Conservation (phyloP, 2,113 vertebrate genomes). For the Carettochelys insculpta region DNA sequence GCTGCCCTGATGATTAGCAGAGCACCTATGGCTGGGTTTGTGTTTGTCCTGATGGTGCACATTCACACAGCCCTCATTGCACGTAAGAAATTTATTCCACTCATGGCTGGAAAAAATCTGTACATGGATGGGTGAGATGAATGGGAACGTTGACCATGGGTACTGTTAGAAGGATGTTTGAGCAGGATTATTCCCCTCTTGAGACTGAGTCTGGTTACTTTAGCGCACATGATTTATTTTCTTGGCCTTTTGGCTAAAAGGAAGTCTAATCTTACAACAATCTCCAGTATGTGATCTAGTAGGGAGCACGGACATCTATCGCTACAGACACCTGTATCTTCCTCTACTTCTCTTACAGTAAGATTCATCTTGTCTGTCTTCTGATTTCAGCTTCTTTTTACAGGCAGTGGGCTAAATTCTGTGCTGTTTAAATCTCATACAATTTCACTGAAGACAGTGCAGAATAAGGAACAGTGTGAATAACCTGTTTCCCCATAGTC, state of each 20-base stretch:
- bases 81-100: no score
- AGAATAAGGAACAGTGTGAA: neutral
- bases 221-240: neutral
- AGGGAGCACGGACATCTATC: neutral
- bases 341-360: neutral
- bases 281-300: neutral
- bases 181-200: neutral
- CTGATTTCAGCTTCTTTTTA: neutral
- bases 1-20: no score
- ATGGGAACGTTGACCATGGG: no score
- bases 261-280: neutral
- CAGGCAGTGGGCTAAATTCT: neutral
- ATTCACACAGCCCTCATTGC: no score
- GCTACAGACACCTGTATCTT: neutral
- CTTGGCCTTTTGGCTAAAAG: neutral
- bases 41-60: no score
- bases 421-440: neutral
- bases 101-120: no score
- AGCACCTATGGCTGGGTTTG: no score
- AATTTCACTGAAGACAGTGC: fast-evolving
- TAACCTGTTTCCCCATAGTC: neutral
- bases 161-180: neutral
- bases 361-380: neutral
- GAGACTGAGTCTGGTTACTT: neutral
- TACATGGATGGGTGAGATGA: no score